Conservation (phyloP, 2,888 invertebrate genomes). For the Chymomyza procnemis region DNA sequence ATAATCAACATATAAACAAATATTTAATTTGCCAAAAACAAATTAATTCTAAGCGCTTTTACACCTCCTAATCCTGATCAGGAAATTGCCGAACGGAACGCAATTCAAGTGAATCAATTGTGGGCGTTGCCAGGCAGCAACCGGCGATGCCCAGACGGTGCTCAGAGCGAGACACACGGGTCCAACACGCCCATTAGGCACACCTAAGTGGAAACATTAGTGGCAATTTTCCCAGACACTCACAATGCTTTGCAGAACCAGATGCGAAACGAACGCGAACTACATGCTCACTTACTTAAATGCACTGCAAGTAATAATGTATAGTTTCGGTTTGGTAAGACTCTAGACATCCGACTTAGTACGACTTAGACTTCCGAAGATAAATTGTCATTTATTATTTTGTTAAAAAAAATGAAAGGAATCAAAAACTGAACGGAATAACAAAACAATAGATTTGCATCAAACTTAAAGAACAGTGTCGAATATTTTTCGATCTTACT, state of each 20-base stretch:
- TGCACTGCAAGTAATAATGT: background rate
- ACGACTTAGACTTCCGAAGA: no score
- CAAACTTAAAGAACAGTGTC: no score
- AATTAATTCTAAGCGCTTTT: constrained; percentile 73
- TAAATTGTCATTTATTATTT: no score
- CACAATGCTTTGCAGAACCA: background rate
- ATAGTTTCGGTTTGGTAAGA: background rate
- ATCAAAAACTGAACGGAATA: no score
- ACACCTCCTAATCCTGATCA: constrained; percentile 74
- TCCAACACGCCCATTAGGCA: constrained; percentile 53
- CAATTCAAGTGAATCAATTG: constrained; percentile 33
- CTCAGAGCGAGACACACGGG: constrained; percentile 16
- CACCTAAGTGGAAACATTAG: constrained; percentile 69
- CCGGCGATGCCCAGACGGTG: constrained; percentile 33
- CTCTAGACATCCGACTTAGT: no score
- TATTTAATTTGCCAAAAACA: constrained; percentile 70
- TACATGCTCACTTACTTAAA: background rate
- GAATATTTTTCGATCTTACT: no score
- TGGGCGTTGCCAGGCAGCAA: constrained; percentile 19
- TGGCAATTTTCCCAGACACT: constrained; percentile 55
- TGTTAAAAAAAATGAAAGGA: no score
- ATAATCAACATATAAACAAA: constrained; percentile 66
- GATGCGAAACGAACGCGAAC: constrained; percentile 22
- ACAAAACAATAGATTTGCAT: no score
- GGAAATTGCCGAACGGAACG: constrained; percentile 59